Conservation (phyloP, 2,113 vertebrate species). For the Podarcis raffonei region DNA sequence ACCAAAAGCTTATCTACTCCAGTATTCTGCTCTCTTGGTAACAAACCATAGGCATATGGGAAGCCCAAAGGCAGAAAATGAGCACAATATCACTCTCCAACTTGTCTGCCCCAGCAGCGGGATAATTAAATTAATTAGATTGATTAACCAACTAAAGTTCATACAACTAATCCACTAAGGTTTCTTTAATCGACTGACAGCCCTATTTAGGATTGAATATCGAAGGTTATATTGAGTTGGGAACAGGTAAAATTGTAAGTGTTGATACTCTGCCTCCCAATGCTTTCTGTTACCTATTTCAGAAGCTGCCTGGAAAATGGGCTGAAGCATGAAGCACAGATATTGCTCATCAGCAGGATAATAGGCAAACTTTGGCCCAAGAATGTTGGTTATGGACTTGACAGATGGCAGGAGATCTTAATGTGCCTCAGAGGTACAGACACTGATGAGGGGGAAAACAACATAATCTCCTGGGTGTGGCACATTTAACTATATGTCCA, state of each 20-base stretch:
- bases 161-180: not conserved
- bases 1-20: no score
- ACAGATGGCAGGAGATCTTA: not conserved
- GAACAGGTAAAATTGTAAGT: not conserved
- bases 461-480: not conserved
- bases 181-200: not conserved
- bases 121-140: not conserved
- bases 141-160: not conserved
- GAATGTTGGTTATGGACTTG: not conserved
- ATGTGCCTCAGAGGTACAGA: not conserved
- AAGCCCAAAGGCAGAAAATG: no score
- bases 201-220: not conserved
- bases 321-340: not conserved
- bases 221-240: not conserved
- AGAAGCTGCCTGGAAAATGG: not conserved
- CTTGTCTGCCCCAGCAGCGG: no score
- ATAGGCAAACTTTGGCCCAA: not conserved
- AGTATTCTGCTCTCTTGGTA: no score
- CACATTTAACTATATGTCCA: not conserved
- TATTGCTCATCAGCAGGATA: accelerated
- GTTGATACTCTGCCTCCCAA: not conserved
- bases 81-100: no score
- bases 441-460: not conserved
- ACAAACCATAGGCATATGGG: no score
- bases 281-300: accelerated